A percentile compares a stretch with the other conserved stretches of the same genome.
Conservation (phyloP, 1,140 invertebrate genomes). For the Centruroides sculpturatus region DNA sequence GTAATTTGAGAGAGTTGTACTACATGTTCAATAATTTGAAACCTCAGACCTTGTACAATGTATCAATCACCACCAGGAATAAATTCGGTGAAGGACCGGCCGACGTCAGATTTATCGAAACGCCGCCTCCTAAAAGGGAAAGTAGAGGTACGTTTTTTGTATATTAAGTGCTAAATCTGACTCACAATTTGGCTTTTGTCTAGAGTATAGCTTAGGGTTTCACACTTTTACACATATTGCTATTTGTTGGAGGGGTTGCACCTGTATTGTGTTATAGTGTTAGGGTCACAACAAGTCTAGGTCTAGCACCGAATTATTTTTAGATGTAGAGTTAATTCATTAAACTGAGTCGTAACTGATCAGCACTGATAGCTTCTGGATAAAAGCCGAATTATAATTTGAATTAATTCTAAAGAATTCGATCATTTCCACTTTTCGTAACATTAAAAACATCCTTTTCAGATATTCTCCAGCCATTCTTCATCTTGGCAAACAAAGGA, state of each 20-base stretch:
- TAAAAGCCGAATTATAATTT: too few relatives aligned
- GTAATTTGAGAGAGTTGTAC: slow-evolving; percentile 40
- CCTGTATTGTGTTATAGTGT: too few relatives aligned
- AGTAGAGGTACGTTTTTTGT: slow-evolving; percentile 3
- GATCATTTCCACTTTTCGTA: too few relatives aligned
- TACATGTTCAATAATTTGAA: slow-evolving; percentile 65
- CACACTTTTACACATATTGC: not conserved
- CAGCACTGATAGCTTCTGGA: too few relatives aligned
- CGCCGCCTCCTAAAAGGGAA: slow-evolving; percentile 30
- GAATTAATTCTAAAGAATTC: too few relatives aligned
- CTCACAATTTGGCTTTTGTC: too few relatives aligned
- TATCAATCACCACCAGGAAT: slow-evolving; percentile 65
- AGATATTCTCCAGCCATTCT: slow-evolving; percentile 39
- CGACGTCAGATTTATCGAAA: slow-evolving; percentile 43
- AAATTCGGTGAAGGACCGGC: slow-evolving; percentile 59
- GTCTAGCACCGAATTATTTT: too few relatives aligned
- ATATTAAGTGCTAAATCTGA: too few relatives aligned
- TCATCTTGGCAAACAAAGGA: slow-evolving; percentile 53
- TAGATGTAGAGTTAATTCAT: too few relatives aligned
- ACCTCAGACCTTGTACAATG: slow-evolving; percentile 54
- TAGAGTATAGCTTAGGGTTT: not conserved
- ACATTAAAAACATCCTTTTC: not conserved
- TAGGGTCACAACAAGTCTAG: too few relatives aligned
- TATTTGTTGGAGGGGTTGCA: too few relatives aligned
- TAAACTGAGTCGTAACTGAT: not conserved